Conservation (phyloP, 2,113 vertebrate species). For the Microcebus murinus region DNA sequence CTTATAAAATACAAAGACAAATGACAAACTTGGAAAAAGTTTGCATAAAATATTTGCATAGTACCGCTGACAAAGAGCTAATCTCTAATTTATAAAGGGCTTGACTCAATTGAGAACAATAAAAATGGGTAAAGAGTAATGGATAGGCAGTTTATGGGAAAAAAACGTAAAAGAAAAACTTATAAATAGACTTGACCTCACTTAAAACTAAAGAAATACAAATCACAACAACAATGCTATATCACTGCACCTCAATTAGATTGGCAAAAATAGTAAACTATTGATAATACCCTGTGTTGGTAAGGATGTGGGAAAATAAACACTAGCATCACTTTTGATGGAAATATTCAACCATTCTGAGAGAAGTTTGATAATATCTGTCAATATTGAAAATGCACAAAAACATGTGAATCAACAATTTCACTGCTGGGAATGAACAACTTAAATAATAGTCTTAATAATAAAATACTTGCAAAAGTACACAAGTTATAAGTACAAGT, state of each 20-base stretch:
- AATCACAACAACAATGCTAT: background rate
- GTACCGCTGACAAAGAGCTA: background rate
- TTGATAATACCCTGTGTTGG: background rate
- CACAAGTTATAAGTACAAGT: background rate
- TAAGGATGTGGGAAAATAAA: conserved; percentile 1
- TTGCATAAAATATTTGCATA: background rate
- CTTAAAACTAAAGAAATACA: background rate
- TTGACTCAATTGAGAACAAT: background rate
- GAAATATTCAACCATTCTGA: background rate
- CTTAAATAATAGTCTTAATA: background rate
- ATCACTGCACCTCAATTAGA: background rate
- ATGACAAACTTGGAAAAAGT: background rate
- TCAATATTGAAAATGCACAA: background rate
- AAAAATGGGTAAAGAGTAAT: background rate
- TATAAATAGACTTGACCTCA: background rate
- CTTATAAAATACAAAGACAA: background rate
- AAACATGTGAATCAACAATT: background rate
- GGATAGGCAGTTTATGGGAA: background rate
- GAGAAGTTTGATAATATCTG: background rate
- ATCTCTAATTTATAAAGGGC: conserved; percentile 2
- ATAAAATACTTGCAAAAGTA: background rate
- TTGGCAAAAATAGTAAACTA: background rate
- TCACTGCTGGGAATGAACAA: background rate
- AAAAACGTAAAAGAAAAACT: background rate
- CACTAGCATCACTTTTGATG: background rate